Evolutionary conservation across 35 echinoderm and acorn worm species (phyloP), one percentile per base, ranked within the genome.

Genomic region (Ophiothrix spiculata): DNA sequence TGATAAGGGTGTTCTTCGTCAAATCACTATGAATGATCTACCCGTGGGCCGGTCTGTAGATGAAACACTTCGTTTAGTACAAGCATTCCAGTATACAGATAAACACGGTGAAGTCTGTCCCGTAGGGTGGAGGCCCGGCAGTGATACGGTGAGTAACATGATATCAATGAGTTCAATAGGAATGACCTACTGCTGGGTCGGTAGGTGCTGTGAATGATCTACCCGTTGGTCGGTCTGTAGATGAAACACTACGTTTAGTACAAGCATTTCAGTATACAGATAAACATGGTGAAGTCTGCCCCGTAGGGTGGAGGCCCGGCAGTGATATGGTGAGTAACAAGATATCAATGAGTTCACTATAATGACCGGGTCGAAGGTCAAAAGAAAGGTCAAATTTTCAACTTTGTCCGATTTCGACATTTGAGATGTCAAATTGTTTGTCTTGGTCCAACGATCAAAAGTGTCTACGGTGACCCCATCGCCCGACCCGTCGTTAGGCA

Each of bases 21-120:
- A 98, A 40, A 98, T 98, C 37, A 98, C 95, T 4, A 98, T 98
- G 95, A 98, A 98, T 54, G 95, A 98, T 81, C 86, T 98, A 37
- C 95, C 91, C 4, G 95, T 98, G 1, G 95, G 95, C 32, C 81
- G 95, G 37, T 98, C 92, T 25, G 95, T 98, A 14, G 96, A 99
- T 83, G 96, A 99, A 78, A 99, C 96, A 1, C 63, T 99, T 6
- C 64, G 96, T 39, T 84, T 99, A 15, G 85, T 99, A 0, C 92
- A 94, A 82, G 96, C 96, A 33, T 99, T 99, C 89, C 96, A 94
- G 81, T 99, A 92, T 74, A 99, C 96, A 38, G 96, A 99, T 77
- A 93, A 90, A 56, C 92, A 99, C 73, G 96, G 92, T 21, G 96
- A 99, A 90, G 96, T 99, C 36, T 99, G 92, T 63, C 96, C 96